phyloP scores from a whole-genome alignment of 2,113 vertebrate species.

The Benitochromis conjunctus region DNA sequence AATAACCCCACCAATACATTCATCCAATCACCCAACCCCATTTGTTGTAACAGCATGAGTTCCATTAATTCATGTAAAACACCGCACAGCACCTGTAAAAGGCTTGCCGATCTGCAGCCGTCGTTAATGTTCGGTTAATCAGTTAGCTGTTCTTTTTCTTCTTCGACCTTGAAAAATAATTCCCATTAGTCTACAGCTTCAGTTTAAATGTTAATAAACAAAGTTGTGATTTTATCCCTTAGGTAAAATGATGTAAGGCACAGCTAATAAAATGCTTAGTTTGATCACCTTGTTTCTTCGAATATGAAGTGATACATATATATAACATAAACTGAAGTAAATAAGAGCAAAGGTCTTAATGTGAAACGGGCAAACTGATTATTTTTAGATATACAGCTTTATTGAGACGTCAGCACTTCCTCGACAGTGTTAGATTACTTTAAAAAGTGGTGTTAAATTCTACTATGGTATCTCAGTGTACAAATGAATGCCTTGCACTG shows the following conservation, averaged over 20 bases:
- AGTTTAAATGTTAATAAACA: background rate
- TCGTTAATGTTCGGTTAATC: background rate
- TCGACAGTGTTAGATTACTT: background rate
- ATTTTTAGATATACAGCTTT: background rate
- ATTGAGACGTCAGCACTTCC: background rate
- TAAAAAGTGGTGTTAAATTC: background rate
- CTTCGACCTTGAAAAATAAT: background rate
- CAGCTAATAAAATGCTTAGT: background rate
- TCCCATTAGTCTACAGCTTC: background rate
- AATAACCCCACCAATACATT: background rate
- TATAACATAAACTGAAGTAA: background rate
- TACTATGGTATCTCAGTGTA: background rate
- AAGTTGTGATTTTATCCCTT: background rate
- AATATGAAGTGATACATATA: background rate
- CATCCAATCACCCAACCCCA: background rate
- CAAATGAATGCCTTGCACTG: background rate
- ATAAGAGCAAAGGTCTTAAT: background rate
- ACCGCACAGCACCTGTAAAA: background rate
- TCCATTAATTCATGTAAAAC: background rate
- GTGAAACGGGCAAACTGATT: background rate
- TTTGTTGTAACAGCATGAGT: background rate
- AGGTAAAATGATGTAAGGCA: background rate
- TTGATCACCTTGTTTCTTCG: background rate
- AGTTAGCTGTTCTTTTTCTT: background rate
- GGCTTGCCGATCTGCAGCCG: background rate